Evolutionary conservation across 37 sponge, comb jelly and placozoan genomes (phyloP).

Genomic region (Crambe crambe): DNA sequence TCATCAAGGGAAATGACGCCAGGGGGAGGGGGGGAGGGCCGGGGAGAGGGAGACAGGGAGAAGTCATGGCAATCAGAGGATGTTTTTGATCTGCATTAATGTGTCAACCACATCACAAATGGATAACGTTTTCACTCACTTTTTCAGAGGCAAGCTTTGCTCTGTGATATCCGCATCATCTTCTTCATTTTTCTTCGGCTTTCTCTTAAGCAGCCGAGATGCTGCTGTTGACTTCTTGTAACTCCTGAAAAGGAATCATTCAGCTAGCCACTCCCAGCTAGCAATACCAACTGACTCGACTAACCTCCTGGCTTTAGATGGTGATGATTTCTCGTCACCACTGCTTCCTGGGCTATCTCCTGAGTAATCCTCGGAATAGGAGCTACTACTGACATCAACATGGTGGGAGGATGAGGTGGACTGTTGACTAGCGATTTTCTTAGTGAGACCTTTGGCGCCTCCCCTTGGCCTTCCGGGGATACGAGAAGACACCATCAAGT

Average conservation of each 20-base stretch:
- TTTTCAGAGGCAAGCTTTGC: not conserved
- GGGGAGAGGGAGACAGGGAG: slow-evolving; percentile 15
- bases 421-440: too few relatives aligned
- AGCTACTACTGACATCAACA: not conserved
- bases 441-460: too few relatives aligned
- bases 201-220: not conserved
- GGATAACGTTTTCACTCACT: too few relatives aligned
- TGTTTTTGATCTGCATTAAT: not conserved
- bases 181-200: not conserved
- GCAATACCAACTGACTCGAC: too few relatives aligned
- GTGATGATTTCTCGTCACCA: too few relatives aligned
- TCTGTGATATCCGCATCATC: not conserved
- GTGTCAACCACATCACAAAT: not conserved
- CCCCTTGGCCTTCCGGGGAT: too few relatives aligned
- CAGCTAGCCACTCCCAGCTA: too few relatives aligned
- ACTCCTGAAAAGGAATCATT: too few relatives aligned
- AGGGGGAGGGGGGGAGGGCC: slow-evolving; percentile 8
- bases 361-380: not conserved
- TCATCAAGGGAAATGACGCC: not conserved
- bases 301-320: too few relatives aligned
- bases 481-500: too few relatives aligned
- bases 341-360: not conserved
- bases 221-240: too few relatives aligned
- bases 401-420: too few relatives aligned
- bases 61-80: not conserved